These are phyloP conservation scores for Chrysodeixis includens DNA, from an alignment of 2,888 invertebrate species.

Conservation along the genomic window DNA sequence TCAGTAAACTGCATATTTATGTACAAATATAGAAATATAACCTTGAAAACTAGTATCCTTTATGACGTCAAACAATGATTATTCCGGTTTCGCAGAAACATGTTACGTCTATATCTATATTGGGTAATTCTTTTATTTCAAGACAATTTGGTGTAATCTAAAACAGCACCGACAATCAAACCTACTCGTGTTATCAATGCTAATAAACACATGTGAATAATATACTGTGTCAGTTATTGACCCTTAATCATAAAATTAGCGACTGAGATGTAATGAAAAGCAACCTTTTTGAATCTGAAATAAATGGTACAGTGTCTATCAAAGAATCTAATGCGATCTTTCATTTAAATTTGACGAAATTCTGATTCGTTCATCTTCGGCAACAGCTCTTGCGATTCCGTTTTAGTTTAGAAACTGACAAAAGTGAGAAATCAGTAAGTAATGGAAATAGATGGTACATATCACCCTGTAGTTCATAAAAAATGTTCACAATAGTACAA, in stretches of 20 bases:
- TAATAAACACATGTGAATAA: neutral
- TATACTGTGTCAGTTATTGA: neutral
- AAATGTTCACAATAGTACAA: slow-evolving; percentile 43
- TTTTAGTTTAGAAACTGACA: too few relatives aligned
- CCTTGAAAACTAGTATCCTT: neutral
- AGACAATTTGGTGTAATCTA: neutral
- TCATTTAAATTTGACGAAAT: too few relatives aligned
- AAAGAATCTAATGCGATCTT: too few relatives aligned
- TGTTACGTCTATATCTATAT: slow-evolving; percentile 1
- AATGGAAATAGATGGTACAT: slow-evolving; percentile 24
- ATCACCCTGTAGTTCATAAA: slow-evolving; percentile 28
- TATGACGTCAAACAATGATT: slow-evolving; percentile 28
- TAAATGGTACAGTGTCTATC: too few relatives aligned
- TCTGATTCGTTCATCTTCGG: too few relatives aligned
- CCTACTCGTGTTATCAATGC: neutral
- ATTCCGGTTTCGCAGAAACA: slow-evolving; percentile 21
- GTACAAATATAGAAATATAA: neutral
- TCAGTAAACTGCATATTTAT: neutral
- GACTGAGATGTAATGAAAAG: neutral
- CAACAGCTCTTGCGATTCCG: too few relatives aligned
- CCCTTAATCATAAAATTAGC: neutral
- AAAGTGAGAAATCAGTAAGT: too few relatives aligned
- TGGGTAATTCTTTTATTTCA: neutral
- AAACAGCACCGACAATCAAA: too few relatives aligned
- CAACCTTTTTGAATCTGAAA: too few relatives aligned